phyloP scores from a whole-genome alignment of 2,888 invertebrate species.

The Agrilus mali region DNA sequence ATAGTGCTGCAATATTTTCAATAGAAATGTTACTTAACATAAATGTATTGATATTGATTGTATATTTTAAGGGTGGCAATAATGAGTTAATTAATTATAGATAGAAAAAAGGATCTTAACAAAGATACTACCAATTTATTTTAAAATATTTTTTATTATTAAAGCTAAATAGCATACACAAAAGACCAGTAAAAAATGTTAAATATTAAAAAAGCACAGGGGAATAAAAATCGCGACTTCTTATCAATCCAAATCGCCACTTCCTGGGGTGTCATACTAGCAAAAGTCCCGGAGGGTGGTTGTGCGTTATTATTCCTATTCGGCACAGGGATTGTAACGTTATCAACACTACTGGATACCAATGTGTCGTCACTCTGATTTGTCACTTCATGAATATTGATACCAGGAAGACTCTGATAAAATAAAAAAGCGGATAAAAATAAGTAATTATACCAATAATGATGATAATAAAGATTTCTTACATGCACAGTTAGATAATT shows the following conservation, averaged over 20 bases:
- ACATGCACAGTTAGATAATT: conserved; percentile 23
- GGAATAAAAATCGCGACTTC: conserved; percentile 65
- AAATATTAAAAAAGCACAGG: conserved; percentile 63
- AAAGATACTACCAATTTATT: too few relatives aligned
- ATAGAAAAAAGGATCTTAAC: too few relatives aligned
- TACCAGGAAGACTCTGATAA: conserved; percentile 50
- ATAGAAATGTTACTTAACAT: too few relatives aligned
- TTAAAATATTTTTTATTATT: not conserved
- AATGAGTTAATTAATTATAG: too few relatives aligned
- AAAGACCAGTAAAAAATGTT: conserved; percentile 42
- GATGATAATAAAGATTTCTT: conserved; percentile 6
- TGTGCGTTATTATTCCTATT: conserved; percentile 10
- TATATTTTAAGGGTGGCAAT: too few relatives aligned
- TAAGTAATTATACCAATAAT: too few relatives aligned
- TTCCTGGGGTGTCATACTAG: conserved; percentile 79
- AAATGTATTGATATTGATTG: too few relatives aligned
- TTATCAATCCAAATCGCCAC: conserved; percentile 81
- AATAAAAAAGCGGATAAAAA: not conserved
- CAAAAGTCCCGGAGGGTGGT: conserved; percentile 38
- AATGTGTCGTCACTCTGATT: conserved; percentile 52
- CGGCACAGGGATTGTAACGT: conserved; percentile 10
- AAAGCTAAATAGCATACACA: conserved; percentile 23
- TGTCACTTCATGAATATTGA: conserved; percentile 53
- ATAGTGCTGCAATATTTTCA: too few relatives aligned
- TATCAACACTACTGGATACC: conserved; percentile 10